Evolutionary conservation across 2,113 vertebrate species (phyloP).

Genomic region (Datnioides undecimradiatus): DNA sequence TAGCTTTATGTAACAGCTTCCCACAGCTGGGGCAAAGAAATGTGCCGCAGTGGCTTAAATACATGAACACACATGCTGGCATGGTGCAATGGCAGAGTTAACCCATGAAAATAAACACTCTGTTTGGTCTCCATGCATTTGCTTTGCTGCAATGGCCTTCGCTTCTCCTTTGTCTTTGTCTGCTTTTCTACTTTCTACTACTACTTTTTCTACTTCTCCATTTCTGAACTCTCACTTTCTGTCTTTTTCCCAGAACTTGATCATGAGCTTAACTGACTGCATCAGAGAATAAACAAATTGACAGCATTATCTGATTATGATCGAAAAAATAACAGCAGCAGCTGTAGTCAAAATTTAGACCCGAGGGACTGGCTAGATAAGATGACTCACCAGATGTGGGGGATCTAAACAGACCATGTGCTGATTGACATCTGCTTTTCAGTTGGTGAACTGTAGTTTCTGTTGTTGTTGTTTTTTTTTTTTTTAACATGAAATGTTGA

Average conservation of each 20-base stretch:
- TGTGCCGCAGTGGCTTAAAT: constrained; percentile 23
- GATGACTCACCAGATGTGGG: constrained; percentile 28
- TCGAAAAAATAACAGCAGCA: constrained; percentile 10
- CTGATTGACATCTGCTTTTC: constrained; percentile 37
- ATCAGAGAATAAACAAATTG: constrained; percentile 4
- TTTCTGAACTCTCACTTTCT: constrained; percentile 41
- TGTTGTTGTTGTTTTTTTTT: not conserved
- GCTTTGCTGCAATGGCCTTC: not conserved
- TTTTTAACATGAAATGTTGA: not conserved
- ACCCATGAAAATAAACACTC: not conserved
- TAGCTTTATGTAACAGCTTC: constrained; percentile 73
- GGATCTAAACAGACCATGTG: not conserved
- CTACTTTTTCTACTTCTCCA: constrained; percentile 23
- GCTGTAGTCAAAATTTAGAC: constrained; percentile 7
- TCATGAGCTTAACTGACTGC: not conserved
- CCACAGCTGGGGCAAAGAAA: constrained; percentile 53
- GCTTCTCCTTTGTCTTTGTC: constrained; percentile 11
- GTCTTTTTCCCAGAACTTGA: constrained; percentile 18
- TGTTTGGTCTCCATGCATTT: constrained; percentile 1
- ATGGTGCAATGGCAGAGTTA: not conserved
- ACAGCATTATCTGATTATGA: not conserved
- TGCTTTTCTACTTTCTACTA: constrained; percentile 39
- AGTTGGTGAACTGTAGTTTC: not conserved
- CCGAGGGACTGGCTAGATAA: not conserved
- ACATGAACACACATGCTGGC: constrained; percentile 1